A percentile compares a stretch with the other conserved stretches of the same genome.
These are phyloP conservation scores for Potamilus streckersoni DNA, from an alignment of 1,140 invertebrate genomes.

Conservation along the genomic window DNA sequence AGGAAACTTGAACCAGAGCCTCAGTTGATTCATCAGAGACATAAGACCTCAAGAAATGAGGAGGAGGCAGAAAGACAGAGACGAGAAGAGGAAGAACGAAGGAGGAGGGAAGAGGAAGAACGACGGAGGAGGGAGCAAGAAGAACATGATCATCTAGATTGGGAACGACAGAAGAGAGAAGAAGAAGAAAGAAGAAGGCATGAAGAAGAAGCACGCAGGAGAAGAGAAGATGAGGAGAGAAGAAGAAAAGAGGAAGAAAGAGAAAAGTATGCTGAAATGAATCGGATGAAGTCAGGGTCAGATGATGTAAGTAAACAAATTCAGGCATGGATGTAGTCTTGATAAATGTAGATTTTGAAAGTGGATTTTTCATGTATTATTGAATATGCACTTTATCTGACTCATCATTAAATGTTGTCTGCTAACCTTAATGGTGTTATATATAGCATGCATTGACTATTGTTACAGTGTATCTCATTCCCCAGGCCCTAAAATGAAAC, in stretches of 20 bases:
- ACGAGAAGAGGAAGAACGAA: conserved; percentile 33
- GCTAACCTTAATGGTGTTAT: not conserved
- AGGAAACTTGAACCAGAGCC: no score
- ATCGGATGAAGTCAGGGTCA: conserved; percentile 37
- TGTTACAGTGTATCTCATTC: no score
- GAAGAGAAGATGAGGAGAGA: conserved; percentile 36
- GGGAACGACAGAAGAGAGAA: conserved; percentile 41
- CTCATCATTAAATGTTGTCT: not conserved
- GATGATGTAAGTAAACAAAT: conserved; percentile 37
- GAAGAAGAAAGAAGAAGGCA: conserved; percentile 38
- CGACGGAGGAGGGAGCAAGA: conserved; percentile 32
- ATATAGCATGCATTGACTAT: no score
- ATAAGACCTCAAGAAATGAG: no score
- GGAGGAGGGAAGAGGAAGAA: conserved; percentile 12
- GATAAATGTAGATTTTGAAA: not conserved
- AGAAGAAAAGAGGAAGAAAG: conserved; percentile 32
- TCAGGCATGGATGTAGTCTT: not conserved
- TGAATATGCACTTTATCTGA: not conserved
- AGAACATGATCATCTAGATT: conserved; percentile 29
- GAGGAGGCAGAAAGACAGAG: conserved; percentile 21
- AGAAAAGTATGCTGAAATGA: conserved; percentile 30
- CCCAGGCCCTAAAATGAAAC: no score
- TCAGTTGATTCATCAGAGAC: no score
- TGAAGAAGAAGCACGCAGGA: conserved; percentile 38
- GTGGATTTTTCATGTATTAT: not conserved